Evolutionary conservation across 35 echinoderm and acorn worm genomes (phyloP).

Genomic region (Stichopus chloronotus): DNA sequence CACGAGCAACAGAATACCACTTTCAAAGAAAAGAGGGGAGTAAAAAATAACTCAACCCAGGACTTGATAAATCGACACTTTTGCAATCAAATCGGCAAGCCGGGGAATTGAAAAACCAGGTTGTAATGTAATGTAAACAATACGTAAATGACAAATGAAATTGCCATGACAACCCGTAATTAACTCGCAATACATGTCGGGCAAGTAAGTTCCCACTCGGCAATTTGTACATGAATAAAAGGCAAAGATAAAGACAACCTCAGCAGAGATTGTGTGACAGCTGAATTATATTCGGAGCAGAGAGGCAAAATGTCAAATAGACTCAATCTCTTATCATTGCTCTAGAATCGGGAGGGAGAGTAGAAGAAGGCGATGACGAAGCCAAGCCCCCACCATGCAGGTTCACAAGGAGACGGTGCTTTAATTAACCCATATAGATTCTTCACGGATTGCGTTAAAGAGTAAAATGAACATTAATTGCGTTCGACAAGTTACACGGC

Average conservation of each 20-base stretch:
- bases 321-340: background rate
- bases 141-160: conserved; percentile 56
- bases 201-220: conserved; percentile 27
- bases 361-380: background rate
- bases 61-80: conserved; percentile 41
- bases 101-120: conserved; percentile 20
- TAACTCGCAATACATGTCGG: conserved; percentile 54
- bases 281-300: conserved; percentile 24
- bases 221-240: conserved; percentile 26
- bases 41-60: background rate
- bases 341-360: background rate
- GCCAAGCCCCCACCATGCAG: background rate
- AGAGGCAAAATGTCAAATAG: background rate
- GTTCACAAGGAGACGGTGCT: background rate
- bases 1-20: background rate
- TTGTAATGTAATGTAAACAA: conserved; percentile 55
- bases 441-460: background rate
- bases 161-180: conserved; percentile 37
- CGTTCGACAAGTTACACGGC: background rate
- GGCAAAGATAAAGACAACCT: background rate
- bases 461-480: background rate
- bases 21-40: background rate
- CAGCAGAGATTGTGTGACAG: conserved; percentile 33
- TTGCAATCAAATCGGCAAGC: conserved; percentile 36
- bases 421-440: conserved; percentile 5